These are phyloP conservation scores for Patiria miniata DNA, from an alignment of 35 echinoderm and acorn worm species.

Conservation along the genomic window DNA sequence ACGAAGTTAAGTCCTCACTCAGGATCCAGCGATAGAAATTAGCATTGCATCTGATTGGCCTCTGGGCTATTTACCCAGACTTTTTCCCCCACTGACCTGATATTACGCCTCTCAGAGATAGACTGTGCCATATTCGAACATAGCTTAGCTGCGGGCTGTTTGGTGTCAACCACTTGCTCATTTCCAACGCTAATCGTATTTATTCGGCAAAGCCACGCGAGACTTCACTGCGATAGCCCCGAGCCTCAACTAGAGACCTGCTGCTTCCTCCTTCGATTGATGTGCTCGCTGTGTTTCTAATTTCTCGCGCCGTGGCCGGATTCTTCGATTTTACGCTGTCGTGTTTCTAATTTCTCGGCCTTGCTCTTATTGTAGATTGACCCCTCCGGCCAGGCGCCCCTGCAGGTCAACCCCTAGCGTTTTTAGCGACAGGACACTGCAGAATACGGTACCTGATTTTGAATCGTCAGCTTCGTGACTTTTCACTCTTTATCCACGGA, in stretches of 20 bases:
- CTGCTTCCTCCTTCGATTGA: conserved; percentile 23
- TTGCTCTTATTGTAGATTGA: conserved; percentile 14
- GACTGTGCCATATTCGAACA: not conserved
- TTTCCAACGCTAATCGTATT: conserved; percentile 11
- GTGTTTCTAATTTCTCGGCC: conserved; percentile 22
- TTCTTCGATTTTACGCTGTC: conserved; percentile 28
- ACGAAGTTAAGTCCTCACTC: too few species aligned
- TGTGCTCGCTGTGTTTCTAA: not conserved
- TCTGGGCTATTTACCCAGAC: conserved; percentile 8
- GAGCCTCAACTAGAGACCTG: conserved; percentile 10
- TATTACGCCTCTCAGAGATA: not conserved
- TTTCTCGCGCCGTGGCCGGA: not conserved
- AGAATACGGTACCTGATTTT: not conserved
- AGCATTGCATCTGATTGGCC: not conserved
- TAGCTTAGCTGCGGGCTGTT: not conserved
- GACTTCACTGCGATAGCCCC: not conserved
- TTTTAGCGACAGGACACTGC: too few species aligned
- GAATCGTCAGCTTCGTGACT: not conserved
- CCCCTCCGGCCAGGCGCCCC: too few species aligned
- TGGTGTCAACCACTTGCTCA: conserved; percentile 11
- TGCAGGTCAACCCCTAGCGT: too few species aligned
- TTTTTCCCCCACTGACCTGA: not conserved
- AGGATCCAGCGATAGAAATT: too few species aligned
- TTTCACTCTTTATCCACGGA: conserved; percentile 16
- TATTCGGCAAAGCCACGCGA: conserved; percentile 9